A percentile compares a stretch with the other conserved stretches of the same genome.
Evolutionary conservation across 2,797 vertebrate genomes (phyloP).

Genomic region (Enteromius argenteus): DNA sequence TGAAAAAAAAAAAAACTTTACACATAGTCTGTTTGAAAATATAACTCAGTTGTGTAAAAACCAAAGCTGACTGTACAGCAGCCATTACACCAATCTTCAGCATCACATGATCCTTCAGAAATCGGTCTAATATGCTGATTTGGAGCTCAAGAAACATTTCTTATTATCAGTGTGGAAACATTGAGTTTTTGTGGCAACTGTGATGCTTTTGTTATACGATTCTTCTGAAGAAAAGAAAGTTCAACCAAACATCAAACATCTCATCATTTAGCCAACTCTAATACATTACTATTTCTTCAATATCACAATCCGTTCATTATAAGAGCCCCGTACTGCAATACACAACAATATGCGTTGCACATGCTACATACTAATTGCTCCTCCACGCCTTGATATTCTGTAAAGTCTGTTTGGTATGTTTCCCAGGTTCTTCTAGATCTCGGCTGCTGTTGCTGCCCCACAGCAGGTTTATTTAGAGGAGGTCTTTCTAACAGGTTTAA

Average conservation of each 20-base stretch:
- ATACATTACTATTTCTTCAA: background rate
- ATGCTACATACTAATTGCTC: background rate
- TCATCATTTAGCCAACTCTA: background rate
- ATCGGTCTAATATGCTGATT: background rate
- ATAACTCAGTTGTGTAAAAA: background rate
- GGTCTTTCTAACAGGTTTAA: slow-evolving; percentile 71
- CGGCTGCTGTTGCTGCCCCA: slow-evolving; percentile 20
- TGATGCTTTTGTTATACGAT: background rate
- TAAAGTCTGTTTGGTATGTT: background rate
- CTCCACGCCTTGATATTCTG: background rate
- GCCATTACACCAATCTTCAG: background rate
- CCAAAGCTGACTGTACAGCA: background rate
- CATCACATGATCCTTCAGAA: background rate
- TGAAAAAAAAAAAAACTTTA: too few relatives aligned
- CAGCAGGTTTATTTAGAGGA: slow-evolving; percentile 66
- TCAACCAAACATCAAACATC: background rate
- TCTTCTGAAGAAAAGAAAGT: background rate
- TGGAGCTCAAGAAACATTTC: background rate
- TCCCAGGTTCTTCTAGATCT: background rate
- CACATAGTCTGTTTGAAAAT: too few relatives aligned
- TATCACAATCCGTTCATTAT: background rate
- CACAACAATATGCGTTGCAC: background rate
- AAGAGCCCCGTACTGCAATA: background rate
- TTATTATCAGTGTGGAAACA: background rate
- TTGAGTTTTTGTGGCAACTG: background rate